Base-by-base conservation (phyloP, 1,140 invertebrate genomes). In the Ooceraea biroi region DNA sequence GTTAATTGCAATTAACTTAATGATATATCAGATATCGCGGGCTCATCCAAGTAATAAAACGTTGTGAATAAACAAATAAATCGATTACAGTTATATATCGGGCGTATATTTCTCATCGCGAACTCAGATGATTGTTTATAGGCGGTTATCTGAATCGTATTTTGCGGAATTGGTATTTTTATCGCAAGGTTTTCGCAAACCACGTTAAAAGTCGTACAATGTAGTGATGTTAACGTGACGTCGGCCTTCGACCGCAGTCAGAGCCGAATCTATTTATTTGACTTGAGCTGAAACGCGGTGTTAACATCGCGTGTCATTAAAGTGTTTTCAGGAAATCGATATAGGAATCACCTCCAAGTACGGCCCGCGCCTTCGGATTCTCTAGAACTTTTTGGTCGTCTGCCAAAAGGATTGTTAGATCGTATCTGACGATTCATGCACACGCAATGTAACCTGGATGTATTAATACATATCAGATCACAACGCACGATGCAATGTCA, bases 251-350 rank as follows among this genome's bases (percentile, higher is more conserved):
- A 7, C 69, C 25, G 25, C 25, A 71, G 48, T 19, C 55, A 55
- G 41, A 71, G 57, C 36, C 12, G 8, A 69, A 80, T 57, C 50
- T 80, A 48, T 80, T 80, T 71, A 57, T 80, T 80, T 68, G 50
- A 78, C 41, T 71, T 69, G 76, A 41, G 17, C 22, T 60, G 63
- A 71, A 80, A 80, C 52, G 65, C 52, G 50, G 52, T 57, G 65
- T 22, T 78, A 78, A 78, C 76, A 80, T 80, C 65, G 65, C 36
- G 65, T 80, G 76, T 80, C 76, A 80, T 80, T 80, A 80, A 80
- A 80, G 65, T 80, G 76, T 80, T 80, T 80, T 80, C 65, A 44
- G 36, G 63, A 80, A 80, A 80, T 80, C 65, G n/a, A n/a, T 77
- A 65, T 55, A 80, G 65, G 50, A n/a, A 71, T 22, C 65, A 58